phyloP scores from a whole-genome alignment of 2,797 vertebrate species.

The Phalanger gymnotis region DNA sequence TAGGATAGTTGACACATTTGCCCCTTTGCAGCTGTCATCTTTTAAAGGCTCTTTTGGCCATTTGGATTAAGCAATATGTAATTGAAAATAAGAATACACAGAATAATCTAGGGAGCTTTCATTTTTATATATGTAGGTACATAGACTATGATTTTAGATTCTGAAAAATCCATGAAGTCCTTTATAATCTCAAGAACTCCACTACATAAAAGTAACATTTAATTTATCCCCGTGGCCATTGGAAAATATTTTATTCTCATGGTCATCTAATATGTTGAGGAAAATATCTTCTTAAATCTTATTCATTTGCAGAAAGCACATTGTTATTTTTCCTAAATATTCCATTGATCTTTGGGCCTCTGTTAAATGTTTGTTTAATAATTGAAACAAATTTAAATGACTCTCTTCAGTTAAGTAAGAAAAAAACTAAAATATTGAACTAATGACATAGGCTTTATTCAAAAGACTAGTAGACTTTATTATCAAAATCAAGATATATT shows the following conservation, averaged over 20 bases:
- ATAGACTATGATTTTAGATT: not conserved
- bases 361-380: not conserved
- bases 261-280: not conserved
- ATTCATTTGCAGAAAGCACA: not conserved
- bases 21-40: not conserved
- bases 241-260: slow-evolving; percentile 52
- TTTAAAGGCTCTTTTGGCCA: not conserved
- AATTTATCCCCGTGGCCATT: not conserved
- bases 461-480: not conserved
- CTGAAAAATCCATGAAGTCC: not conserved
- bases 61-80: not conserved
- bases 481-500: slow-evolving; percentile 28
- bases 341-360: not conserved
- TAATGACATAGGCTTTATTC: not conserved
- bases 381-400: slow-evolving; percentile 44
- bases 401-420: slow-evolving; percentile 40
- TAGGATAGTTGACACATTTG: not conserved
- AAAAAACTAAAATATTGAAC: not conserved
- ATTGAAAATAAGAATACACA: not conserved
- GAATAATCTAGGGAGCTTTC: not conserved
- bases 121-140: not conserved
- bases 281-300: slow-evolving; percentile 8
- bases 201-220: not conserved
- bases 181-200: not conserved
- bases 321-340: not conserved